Percentiles rank a stretch among this genome's conserved stretches.
Evolutionary conservation across 2,888 invertebrate genomes (phyloP).

Genomic region (Odontomyia ornata): DNA sequence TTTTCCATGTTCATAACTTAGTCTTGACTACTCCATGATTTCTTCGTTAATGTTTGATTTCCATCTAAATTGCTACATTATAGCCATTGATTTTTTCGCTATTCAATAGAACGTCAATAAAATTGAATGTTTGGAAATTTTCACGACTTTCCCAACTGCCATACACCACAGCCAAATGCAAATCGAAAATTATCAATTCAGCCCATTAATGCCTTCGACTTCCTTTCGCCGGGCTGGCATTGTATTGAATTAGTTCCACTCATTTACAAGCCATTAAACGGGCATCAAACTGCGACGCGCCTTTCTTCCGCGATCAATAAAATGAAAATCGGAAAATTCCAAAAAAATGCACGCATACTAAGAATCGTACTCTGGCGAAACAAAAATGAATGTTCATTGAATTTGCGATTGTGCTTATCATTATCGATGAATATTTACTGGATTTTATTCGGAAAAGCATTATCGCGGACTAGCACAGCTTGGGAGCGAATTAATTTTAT

Average conservation of each 20-base stretch:
- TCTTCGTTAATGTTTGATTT: background rate
- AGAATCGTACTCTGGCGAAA: background rate
- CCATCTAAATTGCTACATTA: background rate
- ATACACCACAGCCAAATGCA: background rate
- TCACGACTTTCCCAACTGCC: background rate
- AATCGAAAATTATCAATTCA: constrained; percentile 2
- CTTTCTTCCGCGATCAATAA: background rate
- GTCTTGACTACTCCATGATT: no score
- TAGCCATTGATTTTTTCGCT: background rate
- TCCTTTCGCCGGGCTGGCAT: background rate
- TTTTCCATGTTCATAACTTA: no score
- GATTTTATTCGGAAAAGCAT: background rate
- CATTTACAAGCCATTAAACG: constrained; percentile 32
- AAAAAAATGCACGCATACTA: background rate
- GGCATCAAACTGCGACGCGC: background rate
- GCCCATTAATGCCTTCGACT: background rate
- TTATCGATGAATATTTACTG: background rate
- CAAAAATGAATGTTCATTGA: background rate
- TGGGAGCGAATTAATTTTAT: background rate
- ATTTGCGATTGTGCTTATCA: background rate
- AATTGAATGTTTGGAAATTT: background rate
- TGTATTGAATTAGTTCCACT: constrained; percentile 18
- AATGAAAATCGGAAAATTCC: constrained; percentile 7
- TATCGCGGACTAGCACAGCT: background rate
- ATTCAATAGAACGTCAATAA: background rate